Evolutionary conservation across 2,113 vertebrate species (phyloP), one percentile per base, ranked within the genome.

Genomic region (Azemiops feae): DNA sequence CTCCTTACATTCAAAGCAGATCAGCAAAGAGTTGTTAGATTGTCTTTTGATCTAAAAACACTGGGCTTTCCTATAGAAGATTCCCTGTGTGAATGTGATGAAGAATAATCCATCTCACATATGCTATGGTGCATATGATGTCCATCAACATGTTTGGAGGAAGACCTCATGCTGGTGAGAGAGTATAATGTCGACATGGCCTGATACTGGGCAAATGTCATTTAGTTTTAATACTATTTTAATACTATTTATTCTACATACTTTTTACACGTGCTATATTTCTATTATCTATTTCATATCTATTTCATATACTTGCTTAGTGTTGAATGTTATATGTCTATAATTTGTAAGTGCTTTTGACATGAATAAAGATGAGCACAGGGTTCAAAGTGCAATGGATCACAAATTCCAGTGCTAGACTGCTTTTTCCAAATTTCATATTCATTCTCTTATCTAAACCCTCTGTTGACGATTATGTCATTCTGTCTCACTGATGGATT

Each of bases 171-270:
- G 1, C 10, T 4, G 12, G 10, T 64, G 58, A 64, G 3, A 64
- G 10, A 30, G 4, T 64, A 30, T 4, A 1, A 3, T 64, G 25
- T 64, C 3, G 0, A 12, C 0, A 1, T 64, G 12, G 58, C 58
- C 25, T 3, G 4, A 12, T 30, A 4, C 57, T 64, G 25, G 57
- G 23, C 57, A 25, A 25, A 58, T 0, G 25, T 64, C 58, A 30
- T 27, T 64, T 64, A 12, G 3, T 64, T 64, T 64, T 64, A 30
- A 64, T 64, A 60, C 25, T 60, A 60, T 60, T 60, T 60, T 30
- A 30, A 60, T 60, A 64, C 27, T 64, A 64, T 64, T 64, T 30
- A 64, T 64, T 64, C 58, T 30, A 64, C 27, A 30, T 64, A 64
- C 3, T 30, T 64, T 60, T 30, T 64, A 64, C 58, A 27, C 3